Percentiles rank a stretch among this genome's conserved stretches.
Evolutionary conservation across 2,113 vertebrate species (phyloP).

Genomic region (Trogon melanurus): DNA sequence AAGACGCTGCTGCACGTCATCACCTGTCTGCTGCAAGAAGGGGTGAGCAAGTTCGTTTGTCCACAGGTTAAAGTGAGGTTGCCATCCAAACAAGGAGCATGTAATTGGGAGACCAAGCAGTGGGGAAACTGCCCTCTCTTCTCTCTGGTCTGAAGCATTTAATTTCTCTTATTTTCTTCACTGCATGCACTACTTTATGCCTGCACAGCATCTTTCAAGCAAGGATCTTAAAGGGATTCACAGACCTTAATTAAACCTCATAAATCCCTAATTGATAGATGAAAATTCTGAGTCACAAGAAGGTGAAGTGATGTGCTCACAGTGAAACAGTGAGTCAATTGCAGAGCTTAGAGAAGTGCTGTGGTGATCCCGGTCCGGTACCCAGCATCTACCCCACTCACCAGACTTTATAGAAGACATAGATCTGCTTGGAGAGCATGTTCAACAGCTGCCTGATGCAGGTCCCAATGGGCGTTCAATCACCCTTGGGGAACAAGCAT

Average conservation of each 20-base stretch:
- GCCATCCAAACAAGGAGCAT: constrained; percentile 34
- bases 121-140: constrained; percentile 42
- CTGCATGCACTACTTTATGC: constrained; percentile 3
- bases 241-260: constrained; percentile 67
- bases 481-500: rapidly evolving
- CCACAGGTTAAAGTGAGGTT: constrained; percentile 51
- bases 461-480: neutral
- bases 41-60: constrained; percentile 76
- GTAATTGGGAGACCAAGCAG: constrained; percentile 36
- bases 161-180: constrained; percentile 59
- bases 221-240: constrained; percentile 20
- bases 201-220: constrained; percentile 44
- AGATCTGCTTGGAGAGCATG: neutral
- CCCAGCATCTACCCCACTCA: neutral
- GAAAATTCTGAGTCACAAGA: constrained; percentile 58
- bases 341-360: neutral
- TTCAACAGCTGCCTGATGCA: neutral
- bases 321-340: constrained; percentile 26
- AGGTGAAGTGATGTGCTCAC: neutral
- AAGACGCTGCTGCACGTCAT: constrained; percentile 69
- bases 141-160: constrained; percentile 27
- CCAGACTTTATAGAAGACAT: rapidly evolving
- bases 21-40: constrained; percentile 56
- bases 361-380: neutral
- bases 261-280: constrained; percentile 45